Evolutionary conservation across 2,888 invertebrate species (phyloP).

Genomic region (Leptopilina syphax): DNA sequence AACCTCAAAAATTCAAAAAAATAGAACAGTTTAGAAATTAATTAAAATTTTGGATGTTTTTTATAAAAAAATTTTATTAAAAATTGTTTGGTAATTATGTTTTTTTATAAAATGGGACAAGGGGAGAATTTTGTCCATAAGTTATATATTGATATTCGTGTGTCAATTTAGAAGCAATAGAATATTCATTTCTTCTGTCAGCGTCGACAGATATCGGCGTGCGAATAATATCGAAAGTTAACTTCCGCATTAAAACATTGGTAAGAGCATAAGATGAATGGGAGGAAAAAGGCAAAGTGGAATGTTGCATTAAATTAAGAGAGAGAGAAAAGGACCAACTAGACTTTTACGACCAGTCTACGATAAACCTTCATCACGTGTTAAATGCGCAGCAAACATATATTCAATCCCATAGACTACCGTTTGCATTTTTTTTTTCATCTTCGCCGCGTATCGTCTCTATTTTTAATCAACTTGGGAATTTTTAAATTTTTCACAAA

Average conservation of each 20-base stretch:
- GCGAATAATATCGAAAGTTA: slow-evolving; percentile 3
- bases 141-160: too few relatives aligned
- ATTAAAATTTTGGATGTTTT: too few relatives aligned
- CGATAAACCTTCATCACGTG: slow-evolving; percentile 35
- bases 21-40: too few relatives aligned
- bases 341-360: slow-evolving; percentile 4
- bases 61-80: too few relatives aligned
- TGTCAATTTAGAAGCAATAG: slow-evolving; percentile 2
- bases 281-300: background rate
- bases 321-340: slow-evolving; percentile 7
- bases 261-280: slow-evolving; percentile 11
- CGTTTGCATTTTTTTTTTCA: too few relatives aligned
- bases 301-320: slow-evolving; percentile 18
- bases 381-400: background rate
- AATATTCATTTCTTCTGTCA: background rate
- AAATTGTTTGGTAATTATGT: too few relatives aligned
- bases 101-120: too few relatives aligned
- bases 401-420: slow-evolving; percentile 8
- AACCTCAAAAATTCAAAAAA: too few relatives aligned
- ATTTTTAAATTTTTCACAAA: too few relatives aligned
- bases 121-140: too few relatives aligned
- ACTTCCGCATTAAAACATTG: slow-evolving; percentile 33
- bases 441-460: too few relatives aligned
- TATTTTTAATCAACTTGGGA: too few relatives aligned
- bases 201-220: slow-evolving; percentile 15